Conservation (phyloP, 2,113 vertebrate species). For the Notiomystis cincta region DNA sequence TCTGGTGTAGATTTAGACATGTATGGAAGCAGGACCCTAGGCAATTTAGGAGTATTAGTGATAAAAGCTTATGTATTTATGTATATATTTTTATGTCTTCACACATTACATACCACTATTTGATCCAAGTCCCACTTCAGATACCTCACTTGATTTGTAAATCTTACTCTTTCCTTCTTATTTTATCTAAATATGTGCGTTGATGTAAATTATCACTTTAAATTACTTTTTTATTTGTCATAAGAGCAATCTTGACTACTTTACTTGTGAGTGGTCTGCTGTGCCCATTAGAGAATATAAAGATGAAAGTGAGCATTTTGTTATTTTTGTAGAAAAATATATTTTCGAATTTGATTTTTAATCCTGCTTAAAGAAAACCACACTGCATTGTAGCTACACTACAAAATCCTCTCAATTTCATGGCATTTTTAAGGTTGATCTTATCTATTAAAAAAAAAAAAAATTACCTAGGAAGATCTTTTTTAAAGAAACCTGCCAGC, state of each 20-base stretch:
- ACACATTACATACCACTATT: background rate
- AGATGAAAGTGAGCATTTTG: background rate
- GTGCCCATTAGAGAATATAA: background rate
- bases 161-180: background rate
- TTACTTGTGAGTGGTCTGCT: background rate
- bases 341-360: background rate
- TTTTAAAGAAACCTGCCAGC: background rate
- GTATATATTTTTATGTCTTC: background rate
- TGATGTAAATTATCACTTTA: conserved; percentile 4
- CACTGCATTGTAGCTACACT: background rate
- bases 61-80: background rate
- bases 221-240: background rate
- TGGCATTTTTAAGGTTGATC: background rate
- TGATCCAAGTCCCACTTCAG: background rate
- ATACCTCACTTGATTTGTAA: background rate
- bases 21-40: background rate
- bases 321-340: background rate
- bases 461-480: background rate
- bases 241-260: background rate
- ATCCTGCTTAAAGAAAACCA: background rate
- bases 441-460: no score
- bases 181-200: background rate
- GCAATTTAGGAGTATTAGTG: background rate
- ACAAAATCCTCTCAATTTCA: background rate
- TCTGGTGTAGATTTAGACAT: background rate